Evolutionary conservation across 2,797 vertebrate genomes (phyloP).

Genomic region (Babyrousa celebensis): DNA sequence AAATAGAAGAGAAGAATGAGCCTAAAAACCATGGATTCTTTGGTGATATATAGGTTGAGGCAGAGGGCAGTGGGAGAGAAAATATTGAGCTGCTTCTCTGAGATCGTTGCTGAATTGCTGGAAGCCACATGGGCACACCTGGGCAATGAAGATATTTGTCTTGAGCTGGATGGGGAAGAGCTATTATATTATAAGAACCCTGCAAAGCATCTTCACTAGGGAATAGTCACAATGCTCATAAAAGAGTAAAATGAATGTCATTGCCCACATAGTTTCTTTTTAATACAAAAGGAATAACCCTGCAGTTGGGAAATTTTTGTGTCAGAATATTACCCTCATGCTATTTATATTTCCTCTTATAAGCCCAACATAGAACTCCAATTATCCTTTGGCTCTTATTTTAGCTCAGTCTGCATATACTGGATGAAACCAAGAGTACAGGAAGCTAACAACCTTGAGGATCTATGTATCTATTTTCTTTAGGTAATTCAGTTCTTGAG

Average conservation of each 20-base stretch:
- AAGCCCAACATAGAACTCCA: not conserved
- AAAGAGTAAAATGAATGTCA: not conserved
- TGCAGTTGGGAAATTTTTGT: not conserved
- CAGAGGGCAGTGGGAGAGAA: not conserved
- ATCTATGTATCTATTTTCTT: not conserved
- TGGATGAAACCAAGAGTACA: not conserved
- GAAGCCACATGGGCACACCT: not conserved
- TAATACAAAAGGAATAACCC: not conserved
- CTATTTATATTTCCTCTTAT: not conserved
- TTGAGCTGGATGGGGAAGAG: not conserved
- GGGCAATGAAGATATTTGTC: not conserved
- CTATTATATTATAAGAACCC: not conserved
- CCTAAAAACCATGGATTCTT: not conserved
- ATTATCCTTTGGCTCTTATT: not conserved
- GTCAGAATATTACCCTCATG: not conserved
- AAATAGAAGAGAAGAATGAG: not conserved
- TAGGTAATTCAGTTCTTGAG: not conserved
- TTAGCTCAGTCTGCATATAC: not conserved
- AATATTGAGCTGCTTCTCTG: not conserved
- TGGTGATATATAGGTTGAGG: not conserved
- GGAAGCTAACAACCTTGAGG: not conserved
- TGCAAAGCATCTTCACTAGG: not conserved
- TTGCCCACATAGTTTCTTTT: not conserved
- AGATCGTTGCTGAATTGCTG: not conserved
- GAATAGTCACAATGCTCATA: not conserved